Evolutionary conservation across 2,888 invertebrate genomes (phyloP).

Genomic region (Cryptocheilus praepositus): DNA sequence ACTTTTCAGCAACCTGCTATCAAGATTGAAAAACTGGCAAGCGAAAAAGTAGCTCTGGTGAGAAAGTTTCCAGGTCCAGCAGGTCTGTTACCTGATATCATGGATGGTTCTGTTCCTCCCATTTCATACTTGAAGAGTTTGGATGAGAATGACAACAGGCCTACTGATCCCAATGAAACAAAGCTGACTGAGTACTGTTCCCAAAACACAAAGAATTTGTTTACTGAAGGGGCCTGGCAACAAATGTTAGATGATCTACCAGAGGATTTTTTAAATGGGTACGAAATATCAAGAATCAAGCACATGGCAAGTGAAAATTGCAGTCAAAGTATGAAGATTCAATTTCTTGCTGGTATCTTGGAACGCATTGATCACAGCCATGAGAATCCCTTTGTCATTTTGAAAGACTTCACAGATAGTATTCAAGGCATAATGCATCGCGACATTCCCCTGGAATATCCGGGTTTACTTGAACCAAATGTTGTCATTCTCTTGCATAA

Average conservation of each 20-base stretch:
- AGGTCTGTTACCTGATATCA: constrained; percentile 72
- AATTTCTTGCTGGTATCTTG: constrained; percentile 68
- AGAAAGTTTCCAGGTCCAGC: constrained; percentile 76
- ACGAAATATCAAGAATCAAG: constrained; percentile 66
- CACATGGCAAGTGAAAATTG: constrained; percentile 51
- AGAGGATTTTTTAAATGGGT: constrained; percentile 56
- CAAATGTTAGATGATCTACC: constrained; percentile 65
- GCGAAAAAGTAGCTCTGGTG: constrained; percentile 50
- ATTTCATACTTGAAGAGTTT: constrained; percentile 34
- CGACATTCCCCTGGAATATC: constrained; percentile 71
- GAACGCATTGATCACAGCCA: constrained; percentile 67
- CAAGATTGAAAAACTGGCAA: constrained; percentile 10
- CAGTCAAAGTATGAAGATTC: constrained; percentile 59
- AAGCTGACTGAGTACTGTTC: constrained; percentile 41
- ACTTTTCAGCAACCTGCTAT: not conserved
- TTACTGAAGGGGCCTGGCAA: constrained; percentile 68
- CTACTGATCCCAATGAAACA: constrained; percentile 31
- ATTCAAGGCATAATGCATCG: constrained; percentile 74
- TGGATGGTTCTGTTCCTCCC: constrained; percentile 32
- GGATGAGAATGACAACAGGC: constrained; percentile 34
- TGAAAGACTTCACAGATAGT: constrained; percentile 72
- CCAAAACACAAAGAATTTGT: constrained; percentile 63
- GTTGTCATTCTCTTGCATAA: constrained; percentile 66
- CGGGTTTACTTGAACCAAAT: constrained; percentile 62
- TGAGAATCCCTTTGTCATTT: constrained; percentile 69